phyloP scores from a whole-genome alignment of 2,888 invertebrate species.

The Galeopsomyia nigrocyanea region DNA sequence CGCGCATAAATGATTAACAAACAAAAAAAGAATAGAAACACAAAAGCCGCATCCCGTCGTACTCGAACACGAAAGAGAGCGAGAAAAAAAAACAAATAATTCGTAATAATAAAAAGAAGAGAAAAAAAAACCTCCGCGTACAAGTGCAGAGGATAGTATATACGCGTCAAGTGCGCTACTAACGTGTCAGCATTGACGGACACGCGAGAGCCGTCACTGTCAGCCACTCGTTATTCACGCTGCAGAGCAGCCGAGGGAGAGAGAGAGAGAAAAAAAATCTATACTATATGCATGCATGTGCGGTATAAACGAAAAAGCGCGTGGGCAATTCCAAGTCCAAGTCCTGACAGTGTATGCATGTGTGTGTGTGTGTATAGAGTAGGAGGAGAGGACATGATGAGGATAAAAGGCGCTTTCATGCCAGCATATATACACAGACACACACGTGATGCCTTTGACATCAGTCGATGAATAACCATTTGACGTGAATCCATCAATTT shows the following conservation, averaged over 20 bases:
- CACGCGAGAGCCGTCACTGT: conserved; percentile 17
- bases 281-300: too few species aligned
- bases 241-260: background rate
- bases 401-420: conserved; percentile 48
- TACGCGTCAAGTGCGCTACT: conserved; percentile 7
- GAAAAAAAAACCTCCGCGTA: too few species aligned
- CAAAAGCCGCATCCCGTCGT: too few species aligned
- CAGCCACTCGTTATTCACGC: conserved; percentile 28
- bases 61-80: too few species aligned
- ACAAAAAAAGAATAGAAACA: too few species aligned
- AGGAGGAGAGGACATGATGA: conserved; percentile 27
- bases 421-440: background rate
- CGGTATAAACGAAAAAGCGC: conserved; percentile 13
- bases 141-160: too few species aligned
- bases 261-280: conserved; percentile 3
- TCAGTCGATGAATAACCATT: conserved; percentile 45
- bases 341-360: conserved; percentile 31
- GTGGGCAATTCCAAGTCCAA: conserved; percentile 26
- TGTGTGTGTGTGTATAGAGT: background rate
- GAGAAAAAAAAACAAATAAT: too few species aligned
- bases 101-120: too few species aligned
- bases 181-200: conserved; percentile 11
- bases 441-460: conserved; percentile 23
- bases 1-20: too few species aligned
- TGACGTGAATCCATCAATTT: conserved; percentile 45